Evolutionary conservation across 2,113 vertebrate genomes (phyloP), one percentile per base, ranked within the genome.

Genomic region (Chloropsis cyanopogon): DNA sequence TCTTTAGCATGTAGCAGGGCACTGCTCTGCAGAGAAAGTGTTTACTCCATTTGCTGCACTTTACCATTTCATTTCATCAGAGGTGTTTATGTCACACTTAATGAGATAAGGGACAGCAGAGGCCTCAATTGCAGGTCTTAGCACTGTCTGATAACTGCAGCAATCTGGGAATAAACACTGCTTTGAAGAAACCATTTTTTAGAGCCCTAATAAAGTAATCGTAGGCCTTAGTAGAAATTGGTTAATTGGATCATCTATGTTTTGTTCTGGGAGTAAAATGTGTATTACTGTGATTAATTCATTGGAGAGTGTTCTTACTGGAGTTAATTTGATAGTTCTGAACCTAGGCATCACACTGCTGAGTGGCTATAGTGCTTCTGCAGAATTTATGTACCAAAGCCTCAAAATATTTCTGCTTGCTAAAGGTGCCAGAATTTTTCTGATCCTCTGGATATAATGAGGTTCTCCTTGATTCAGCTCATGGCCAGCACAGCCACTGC

Each of bases 51-150:
- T 96, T 95, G 93, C 90, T 90, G 57, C 66, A 89, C 90, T 92
- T 97, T 72, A 90, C 80, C 88, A 83, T 97, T 98, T 96, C 94
- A 96, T 97, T 97, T 97, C 89, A 96, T 98, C 96, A 95, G 88
- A 96, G 92, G 95, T 96, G 97, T 97, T 97, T 97, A 93, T 97
- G 69, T 78, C 66, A 95, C 93, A 49, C 87, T 96, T 96, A 97
- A 97, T 96, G 96, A 96, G 94, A 96, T 95, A 96, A 97, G 83
- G 94, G 93, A 94, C 90, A 96, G 75, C 25, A 81, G 44, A 86
- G 63, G 59, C 61, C 83, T 94, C 94, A 86, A 53, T 35, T 47
- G 90, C 78, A 63, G 77, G 64, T 77, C 86, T 96, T 68, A 95
- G 89, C 85, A 54, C 87, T 82, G 93, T 72, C 95, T 88, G 82